Conservation (phyloP, 2,888 invertebrate genomes). For the Bugulina stolonifera region DNA sequence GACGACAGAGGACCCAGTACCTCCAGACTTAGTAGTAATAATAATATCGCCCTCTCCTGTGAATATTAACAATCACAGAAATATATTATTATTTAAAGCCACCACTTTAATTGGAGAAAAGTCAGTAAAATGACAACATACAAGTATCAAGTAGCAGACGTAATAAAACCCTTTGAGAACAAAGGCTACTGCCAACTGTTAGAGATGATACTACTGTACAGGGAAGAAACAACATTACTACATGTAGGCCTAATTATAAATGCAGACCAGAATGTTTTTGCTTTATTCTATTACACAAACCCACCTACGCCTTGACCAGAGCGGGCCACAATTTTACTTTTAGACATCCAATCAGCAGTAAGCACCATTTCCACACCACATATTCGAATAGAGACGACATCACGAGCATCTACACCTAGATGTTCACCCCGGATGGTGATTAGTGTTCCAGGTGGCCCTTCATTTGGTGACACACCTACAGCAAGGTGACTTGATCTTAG, state of each 20-base stretch:
- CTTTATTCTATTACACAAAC: background rate
- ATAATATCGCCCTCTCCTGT: constrained; percentile 51
- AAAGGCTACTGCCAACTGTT: too few relatives aligned
- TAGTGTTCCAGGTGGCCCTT: constrained; percentile 92
- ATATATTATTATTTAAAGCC: too few relatives aligned
- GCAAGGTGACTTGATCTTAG: too few relatives aligned
- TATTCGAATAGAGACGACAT: constrained; percentile 64
- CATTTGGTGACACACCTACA: constrained; percentile 95
- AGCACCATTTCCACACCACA: constrained; percentile 91
- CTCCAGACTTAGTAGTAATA: constrained; percentile 55
- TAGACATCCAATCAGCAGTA: constrained; percentile 95
- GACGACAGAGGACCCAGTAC: constrained; percentile 80
- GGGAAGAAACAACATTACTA: too few relatives aligned
- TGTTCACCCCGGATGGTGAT: constrained; percentile 93
- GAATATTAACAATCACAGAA: too few relatives aligned
- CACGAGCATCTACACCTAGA: constrained; percentile 75
- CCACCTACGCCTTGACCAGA: constrained; percentile 54
- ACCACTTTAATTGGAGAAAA: too few relatives aligned
- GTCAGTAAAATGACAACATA: too few relatives aligned
- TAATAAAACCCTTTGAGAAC: too few relatives aligned
- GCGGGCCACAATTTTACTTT: constrained; percentile 91
- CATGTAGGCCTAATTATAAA: too few relatives aligned
- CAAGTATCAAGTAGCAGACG: too few relatives aligned
- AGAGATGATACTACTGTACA: too few relatives aligned
- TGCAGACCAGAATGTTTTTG: constrained; percentile 10